Conservation (phyloP, 2,888 invertebrate species). For the Watsonalla cultraria region DNA sequence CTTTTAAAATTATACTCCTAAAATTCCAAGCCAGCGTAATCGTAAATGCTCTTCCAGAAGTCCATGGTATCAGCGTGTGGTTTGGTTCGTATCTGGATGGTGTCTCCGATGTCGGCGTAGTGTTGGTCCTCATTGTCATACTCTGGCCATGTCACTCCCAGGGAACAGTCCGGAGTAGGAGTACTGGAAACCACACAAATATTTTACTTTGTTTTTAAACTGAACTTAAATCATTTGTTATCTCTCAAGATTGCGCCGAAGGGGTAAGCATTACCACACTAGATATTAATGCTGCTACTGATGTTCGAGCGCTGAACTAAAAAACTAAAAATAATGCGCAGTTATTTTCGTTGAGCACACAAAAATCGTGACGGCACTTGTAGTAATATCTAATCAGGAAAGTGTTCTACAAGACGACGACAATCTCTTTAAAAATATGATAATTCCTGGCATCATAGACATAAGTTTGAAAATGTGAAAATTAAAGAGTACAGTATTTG, state of each 20-base stretch:
- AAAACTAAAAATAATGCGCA: no score
- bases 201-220: not conserved
- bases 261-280: not conserved
- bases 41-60: slow-evolving; percentile 42
- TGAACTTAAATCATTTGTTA: no score
- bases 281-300: no score
- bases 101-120: slow-evolving; percentile 38
- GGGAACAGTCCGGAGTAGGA: slow-evolving; percentile 38
- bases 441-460: no score
- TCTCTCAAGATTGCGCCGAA: not conserved
- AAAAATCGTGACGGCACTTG: no score
- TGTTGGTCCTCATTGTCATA: slow-evolving; percentile 21
- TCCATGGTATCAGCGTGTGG: slow-evolving; percentile 18
- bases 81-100: slow-evolving; percentile 20
- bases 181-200: slow-evolving; percentile 28
- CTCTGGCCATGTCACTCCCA: slow-evolving; percentile 36
- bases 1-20: not conserved
- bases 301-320: no score
- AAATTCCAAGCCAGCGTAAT: slow-evolving; percentile 19
- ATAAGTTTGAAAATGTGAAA: no score
- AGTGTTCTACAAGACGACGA: no score
- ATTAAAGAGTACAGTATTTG: no score
- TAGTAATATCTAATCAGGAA: no score
- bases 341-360: no score
- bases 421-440: no score